Conservation (phyloP, 2,888 invertebrate genomes). For the Ypsolopha scabrella region DNA sequence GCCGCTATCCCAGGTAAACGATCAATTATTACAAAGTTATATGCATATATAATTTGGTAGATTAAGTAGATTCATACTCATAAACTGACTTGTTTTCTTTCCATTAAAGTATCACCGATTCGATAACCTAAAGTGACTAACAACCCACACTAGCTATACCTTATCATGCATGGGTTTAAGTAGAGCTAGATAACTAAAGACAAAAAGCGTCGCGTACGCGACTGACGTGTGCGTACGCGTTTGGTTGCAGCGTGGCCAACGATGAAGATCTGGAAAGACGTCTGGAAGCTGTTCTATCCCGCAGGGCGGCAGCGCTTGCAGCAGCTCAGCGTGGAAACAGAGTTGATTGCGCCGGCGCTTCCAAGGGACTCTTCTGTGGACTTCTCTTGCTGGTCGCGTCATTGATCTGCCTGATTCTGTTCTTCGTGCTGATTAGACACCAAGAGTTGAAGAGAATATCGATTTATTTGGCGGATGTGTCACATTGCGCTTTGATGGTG, state of each 20-base stretch:
- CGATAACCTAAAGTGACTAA: too few relatives aligned
- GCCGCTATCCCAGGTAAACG: slow-evolving; percentile 82
- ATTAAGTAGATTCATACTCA: too few relatives aligned
- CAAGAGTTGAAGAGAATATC: slow-evolving; percentile 86
- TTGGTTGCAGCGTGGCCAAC: slow-evolving; percentile 69
- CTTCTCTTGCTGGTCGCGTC: slow-evolving; percentile 90
- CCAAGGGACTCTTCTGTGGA: slow-evolving; percentile 93
- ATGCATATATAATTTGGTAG: too few relatives aligned
- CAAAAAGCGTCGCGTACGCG: slow-evolving; percentile 10
- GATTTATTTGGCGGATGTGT: slow-evolving; percentile 91
- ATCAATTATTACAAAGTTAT: too few relatives aligned
- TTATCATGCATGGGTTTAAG: slow-evolving; percentile 1
- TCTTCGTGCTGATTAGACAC: slow-evolving; percentile 94
- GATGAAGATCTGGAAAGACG: slow-evolving; percentile 91
- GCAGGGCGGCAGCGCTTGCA: slow-evolving; percentile 87
- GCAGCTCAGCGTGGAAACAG: slow-evolving; percentile 85
- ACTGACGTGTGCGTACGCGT: slow-evolving; percentile 47
- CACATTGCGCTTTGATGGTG: slow-evolving; percentile 89
- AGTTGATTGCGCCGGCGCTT: slow-evolving; percentile 95
- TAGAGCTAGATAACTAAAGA: neutral
- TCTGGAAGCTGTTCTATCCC: slow-evolving; percentile 88
- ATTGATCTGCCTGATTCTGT: slow-evolving; percentile 92
- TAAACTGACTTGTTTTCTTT: too few relatives aligned
- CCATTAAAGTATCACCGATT: too few relatives aligned
- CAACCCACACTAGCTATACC: neutral